Percentiles rank a stretch among this genome's conserved stretches.
These are phyloP conservation scores for Ophion ventricosus DNA, from an alignment of 2,888 invertebrate genomes.

Conservation along the genomic window DNA sequence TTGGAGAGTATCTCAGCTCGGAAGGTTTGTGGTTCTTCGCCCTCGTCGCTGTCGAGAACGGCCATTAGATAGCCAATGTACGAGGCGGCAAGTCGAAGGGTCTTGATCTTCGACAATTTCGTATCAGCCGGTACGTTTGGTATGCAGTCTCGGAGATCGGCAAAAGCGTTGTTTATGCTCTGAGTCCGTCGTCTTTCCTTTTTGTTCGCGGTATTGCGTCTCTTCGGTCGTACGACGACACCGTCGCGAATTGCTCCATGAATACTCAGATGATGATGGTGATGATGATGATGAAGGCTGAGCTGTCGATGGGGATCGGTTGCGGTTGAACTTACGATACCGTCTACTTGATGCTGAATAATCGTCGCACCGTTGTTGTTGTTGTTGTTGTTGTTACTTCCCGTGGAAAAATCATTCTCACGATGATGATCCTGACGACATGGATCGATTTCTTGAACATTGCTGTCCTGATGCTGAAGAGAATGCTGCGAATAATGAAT, in stretches of 20 bases:
- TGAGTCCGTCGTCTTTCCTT: conserved; percentile 96
- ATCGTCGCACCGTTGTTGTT: conserved; percentile 11
- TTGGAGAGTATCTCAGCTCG: conserved; percentile 90
- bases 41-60: conserved; percentile 93
- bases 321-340: conserved; percentile 76
- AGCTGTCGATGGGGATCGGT: conserved; percentile 82
- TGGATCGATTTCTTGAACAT: conserved; percentile 48
- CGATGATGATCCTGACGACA: conserved; percentile 39
- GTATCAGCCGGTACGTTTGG: conserved; percentile 98
- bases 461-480: conserved; percentile 65
- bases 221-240: conserved; percentile 84
- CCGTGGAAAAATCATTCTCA: conserved; percentile 50
- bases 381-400: background rate
- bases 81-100: conserved; percentile 94
- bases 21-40: conserved; percentile 92
- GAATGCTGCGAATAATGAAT: conserved; percentile 66
- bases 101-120: conserved; percentile 98
- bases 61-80: conserved; percentile 97
- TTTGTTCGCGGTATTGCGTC: conserved; percentile 95
- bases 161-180: conserved; percentile 97
- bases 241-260: conserved; percentile 66
- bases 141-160: conserved; percentile 95
- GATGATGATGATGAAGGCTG: conserved; percentile 66
- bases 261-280: conserved; percentile 66
- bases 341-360: conserved; percentile 70